phyloP scores from a whole-genome alignment of 1,140 invertebrate species.

The Neocloeon triangulifer region DNA sequence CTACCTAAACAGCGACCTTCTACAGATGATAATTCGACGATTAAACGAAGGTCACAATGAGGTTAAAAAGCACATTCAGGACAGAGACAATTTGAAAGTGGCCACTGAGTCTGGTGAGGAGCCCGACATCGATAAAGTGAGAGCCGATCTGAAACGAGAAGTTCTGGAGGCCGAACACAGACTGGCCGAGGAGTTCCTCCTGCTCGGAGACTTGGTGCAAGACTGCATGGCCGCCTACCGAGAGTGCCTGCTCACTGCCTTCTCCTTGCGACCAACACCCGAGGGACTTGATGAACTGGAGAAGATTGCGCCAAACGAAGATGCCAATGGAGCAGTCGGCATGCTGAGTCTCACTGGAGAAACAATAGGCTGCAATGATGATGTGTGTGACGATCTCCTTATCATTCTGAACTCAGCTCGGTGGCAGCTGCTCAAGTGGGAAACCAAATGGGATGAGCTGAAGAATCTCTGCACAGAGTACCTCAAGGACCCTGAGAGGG shows the following conservation, averaged over 20 bases:
- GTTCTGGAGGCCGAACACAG: slow-evolving; percentile 24
- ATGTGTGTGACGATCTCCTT: slow-evolving; percentile 32
- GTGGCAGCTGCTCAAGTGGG: slow-evolving; percentile 36
- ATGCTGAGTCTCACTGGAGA: slow-evolving; percentile 22
- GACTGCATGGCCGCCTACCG: slow-evolving; percentile 27
- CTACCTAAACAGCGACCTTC: slow-evolving; percentile 1
- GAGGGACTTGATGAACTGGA: slow-evolving; percentile 23
- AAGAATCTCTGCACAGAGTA: slow-evolving; percentile 30
- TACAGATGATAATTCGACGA: slow-evolving; percentile 2
- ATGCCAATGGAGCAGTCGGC: no score
- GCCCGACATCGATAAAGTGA: background rate
- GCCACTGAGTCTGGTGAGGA: slow-evolving; percentile 1
- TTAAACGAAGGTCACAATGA: background rate
- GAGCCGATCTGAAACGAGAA: slow-evolving; percentile 11
- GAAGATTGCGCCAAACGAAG: no score
- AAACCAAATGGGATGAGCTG: slow-evolving; percentile 29
- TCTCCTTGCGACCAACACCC: slow-evolving; percentile 32
- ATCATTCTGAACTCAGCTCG: slow-evolving; percentile 32
- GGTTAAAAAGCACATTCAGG: slow-evolving; percentile 1
- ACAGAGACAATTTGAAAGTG: background rate
- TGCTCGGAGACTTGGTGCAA: slow-evolving; percentile 27
- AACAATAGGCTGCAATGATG: slow-evolving; percentile 27
- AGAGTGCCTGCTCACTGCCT: slow-evolving; percentile 39
- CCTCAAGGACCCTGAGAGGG: slow-evolving; percentile 28
- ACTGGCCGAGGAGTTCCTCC: slow-evolving; percentile 28